A percentile compares a stretch with the other conserved stretches of the same genome.
phyloP scores from a whole-genome alignment of 2,113 vertebrate species.

The Seriola dumerili region DNA sequence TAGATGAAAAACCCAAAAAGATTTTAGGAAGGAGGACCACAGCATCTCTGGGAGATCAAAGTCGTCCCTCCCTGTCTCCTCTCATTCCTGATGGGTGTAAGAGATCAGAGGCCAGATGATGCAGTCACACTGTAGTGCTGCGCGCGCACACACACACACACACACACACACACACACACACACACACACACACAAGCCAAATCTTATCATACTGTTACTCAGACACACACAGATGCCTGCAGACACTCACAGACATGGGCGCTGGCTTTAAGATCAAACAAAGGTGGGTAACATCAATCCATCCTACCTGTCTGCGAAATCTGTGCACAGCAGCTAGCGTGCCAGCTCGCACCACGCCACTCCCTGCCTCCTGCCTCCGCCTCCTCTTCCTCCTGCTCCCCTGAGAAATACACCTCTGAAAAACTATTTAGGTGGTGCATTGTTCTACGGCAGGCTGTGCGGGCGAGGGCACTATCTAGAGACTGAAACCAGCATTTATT shows the following conservation, averaged over 20 bases:
- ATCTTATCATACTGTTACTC: conserved; percentile 57
- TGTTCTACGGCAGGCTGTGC: not conserved
- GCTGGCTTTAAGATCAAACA: conserved; percentile 69
- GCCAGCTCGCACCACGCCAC: conserved; percentile 29
- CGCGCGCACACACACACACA: conserved; percentile 39
- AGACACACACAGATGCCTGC: conserved; percentile 30
- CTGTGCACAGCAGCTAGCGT: conserved; percentile 34
- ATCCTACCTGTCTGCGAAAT: conserved; percentile 46
- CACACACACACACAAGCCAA: conserved; percentile 33
- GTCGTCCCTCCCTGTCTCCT: conserved; percentile 54
- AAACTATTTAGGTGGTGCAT: not conserved
- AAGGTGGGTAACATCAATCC: conserved; percentile 59
- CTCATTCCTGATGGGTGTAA: conserved; percentile 59
- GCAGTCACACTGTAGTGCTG: conserved; percentile 5
- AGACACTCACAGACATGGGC: conserved; percentile 39
- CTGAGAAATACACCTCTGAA: conserved; percentile 4
- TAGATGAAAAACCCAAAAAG: not conserved
- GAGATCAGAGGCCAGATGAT: conserved; percentile 71
- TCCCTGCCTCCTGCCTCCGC: not conserved
- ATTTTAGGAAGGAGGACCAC: not conserved
- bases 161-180: conserved; percentile 15
- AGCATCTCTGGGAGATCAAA: conserved; percentile 65
- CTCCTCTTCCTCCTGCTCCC: not conserved
- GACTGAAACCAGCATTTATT: conserved; percentile 1
- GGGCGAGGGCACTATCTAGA: not conserved